Evolutionary conservation across 2,113 vertebrate genomes (phyloP).

Genomic region (Bothrops jararaca): DNA sequence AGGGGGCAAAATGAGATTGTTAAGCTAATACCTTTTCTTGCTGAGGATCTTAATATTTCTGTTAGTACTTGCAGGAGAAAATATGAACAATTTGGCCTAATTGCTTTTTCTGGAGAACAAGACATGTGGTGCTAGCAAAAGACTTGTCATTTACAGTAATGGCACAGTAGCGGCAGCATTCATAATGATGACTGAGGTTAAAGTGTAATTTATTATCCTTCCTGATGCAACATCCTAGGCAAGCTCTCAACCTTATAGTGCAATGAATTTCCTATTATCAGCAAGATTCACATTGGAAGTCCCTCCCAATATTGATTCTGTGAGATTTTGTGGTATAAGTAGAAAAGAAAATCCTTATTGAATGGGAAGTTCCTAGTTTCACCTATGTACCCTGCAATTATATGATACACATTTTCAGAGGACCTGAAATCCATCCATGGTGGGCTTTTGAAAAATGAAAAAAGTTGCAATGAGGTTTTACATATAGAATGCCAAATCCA

Average conservation of each 20-base stretch:
- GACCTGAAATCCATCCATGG: neutral
- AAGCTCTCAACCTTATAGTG: neutral
- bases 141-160: neutral
- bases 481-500: neutral
- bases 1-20: neutral
- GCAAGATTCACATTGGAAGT: neutral
- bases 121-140: neutral
- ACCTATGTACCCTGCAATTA: neutral
- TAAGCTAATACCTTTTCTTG: neutral
- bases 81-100: neutral
- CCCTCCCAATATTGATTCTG: neutral
- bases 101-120: neutral
- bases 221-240: neutral
- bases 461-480: neutral
- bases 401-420: neutral
- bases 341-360: neutral
- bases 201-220: neutral
- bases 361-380: neutral
- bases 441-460: neutral
- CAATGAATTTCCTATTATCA: neutral
- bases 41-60: neutral
- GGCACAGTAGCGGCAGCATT: neutral
- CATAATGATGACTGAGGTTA: neutral
- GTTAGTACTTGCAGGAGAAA: neutral
- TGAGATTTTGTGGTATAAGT: neutral